Percentiles rank a stretch among this genome's conserved stretches.
Conservation (phyloP, 2,888 invertebrate species). For the Timema podura region DNA sequence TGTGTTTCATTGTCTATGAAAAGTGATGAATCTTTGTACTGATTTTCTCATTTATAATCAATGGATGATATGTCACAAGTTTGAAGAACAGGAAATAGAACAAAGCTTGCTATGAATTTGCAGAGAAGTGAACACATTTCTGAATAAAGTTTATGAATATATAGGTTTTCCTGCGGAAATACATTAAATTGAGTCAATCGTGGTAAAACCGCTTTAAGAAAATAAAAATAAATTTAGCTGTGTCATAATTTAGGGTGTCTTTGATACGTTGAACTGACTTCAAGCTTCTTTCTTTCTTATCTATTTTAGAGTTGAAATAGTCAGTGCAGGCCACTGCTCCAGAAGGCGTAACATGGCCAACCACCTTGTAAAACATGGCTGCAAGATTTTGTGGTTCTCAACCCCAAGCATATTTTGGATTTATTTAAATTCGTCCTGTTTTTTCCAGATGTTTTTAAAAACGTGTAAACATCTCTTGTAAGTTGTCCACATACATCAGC, state of each 20-base stretch:
- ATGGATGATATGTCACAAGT: slow-evolving; percentile 7
- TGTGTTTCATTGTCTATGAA: not conserved
- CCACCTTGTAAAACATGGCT: slow-evolving; percentile 12
- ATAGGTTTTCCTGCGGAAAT: slow-evolving; percentile 12
- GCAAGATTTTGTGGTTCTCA: not conserved
- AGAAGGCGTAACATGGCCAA: slow-evolving; percentile 14
- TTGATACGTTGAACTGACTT: not conserved
- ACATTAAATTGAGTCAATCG: slow-evolving; percentile 9
- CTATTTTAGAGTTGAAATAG: slow-evolving; percentile 13
- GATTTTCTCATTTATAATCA: not conserved
- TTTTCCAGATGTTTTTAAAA: not conserved
- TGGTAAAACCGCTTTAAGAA: slow-evolving; percentile 11
- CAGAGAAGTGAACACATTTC: slow-evolving; percentile 9
- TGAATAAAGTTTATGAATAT: slow-evolving; percentile 10
- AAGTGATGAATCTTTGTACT: not conserved
- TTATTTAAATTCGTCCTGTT: not conserved
- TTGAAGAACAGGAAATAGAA: slow-evolving; percentile 16
- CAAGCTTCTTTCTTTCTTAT: slow-evolving; percentile 2
- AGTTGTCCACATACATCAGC: too few relatives aligned
- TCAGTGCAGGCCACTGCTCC: slow-evolving; percentile 15
- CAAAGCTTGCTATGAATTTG: slow-evolving; percentile 11
- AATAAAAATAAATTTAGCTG: slow-evolving; percentile 10
- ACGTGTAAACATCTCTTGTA: too few relatives aligned
- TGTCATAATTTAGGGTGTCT: slow-evolving; percentile 1
- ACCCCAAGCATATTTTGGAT: not conserved